Evolutionary conservation across 2,888 invertebrate species (phyloP).

Genomic region (Ochlodes sylvanus): DNA sequence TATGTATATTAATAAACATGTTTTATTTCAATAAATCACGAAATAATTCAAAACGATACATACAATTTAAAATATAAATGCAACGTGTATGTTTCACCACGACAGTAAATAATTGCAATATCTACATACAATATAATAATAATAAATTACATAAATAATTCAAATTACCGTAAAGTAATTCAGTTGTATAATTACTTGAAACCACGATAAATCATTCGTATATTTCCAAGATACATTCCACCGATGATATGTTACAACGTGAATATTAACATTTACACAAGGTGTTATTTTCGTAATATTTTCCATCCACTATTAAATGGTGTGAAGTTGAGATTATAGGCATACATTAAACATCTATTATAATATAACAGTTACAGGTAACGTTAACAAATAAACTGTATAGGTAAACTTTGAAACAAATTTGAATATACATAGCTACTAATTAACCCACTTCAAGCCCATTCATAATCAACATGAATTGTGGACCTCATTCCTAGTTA

Average conservation of each 20-base stretch:
- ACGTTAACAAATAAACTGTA: background rate
- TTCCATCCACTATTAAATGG: background rate
- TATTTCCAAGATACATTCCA: conserved; percentile 40
- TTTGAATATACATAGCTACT: background rate
- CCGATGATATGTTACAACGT: conserved; percentile 60
- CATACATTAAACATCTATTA: background rate
- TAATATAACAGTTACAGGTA: background rate
- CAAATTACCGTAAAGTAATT: conserved; percentile 53
- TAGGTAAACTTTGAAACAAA: background rate
- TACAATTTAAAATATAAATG: conserved; percentile 68
- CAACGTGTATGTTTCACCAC: conserved; percentile 59
- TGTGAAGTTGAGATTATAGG: background rate
- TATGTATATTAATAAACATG: conserved; percentile 85
- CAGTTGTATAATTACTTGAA: conserved; percentile 45
- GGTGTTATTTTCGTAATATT: conserved; percentile 3
- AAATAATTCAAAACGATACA: conserved; percentile 70
- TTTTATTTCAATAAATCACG: conserved; percentile 81
- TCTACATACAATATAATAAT: conserved; percentile 56
- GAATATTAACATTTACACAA: conserved; percentile 33
- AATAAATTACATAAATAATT: conserved; percentile 54
- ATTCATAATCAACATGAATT: background rate
- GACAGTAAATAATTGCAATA: conserved; percentile 70
- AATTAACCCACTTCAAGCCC: too few species aligned
- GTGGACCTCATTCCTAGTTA: background rate
- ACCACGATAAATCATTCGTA: conserved; percentile 51